phyloP scores from a whole-genome alignment of 2,888 invertebrate genomes.

The Thymelicus acteon region DNA sequence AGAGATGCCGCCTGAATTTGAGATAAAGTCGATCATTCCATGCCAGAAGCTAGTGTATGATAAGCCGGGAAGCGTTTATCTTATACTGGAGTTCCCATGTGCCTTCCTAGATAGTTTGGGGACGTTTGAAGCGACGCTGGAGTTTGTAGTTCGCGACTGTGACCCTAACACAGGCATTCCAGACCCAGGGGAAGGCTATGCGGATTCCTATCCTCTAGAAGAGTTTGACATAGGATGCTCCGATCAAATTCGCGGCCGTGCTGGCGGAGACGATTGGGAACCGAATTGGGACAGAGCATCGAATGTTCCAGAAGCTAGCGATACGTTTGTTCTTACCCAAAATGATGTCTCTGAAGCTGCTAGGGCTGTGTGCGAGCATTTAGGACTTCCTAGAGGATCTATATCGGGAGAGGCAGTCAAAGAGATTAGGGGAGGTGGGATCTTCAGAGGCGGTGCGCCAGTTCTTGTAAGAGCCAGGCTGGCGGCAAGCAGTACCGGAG shows the following conservation, averaged over 20 bases:
- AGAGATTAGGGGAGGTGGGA: conserved; percentile 85
- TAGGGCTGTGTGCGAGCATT: conserved; percentile 70
- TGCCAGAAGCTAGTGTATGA: conserved; percentile 93
- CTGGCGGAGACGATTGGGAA: conserved; percentile 73
- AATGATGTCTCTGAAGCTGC: conserved; percentile 69
- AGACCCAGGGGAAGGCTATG: conserved; percentile 97
- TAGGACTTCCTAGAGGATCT: conserved; percentile 66
- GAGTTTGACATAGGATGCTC: conserved; percentile 85
- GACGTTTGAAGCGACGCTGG: conserved; percentile 94
- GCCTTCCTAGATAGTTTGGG: conserved; percentile 88
- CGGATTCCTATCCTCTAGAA: conserved; percentile 98
- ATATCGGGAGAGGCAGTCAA: conserved; percentile 72
- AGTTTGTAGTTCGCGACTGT: conserved; percentile 98
- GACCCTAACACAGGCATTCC: conserved; percentile 97
- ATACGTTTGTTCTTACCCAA: conserved; percentile 94
- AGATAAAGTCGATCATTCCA: conserved; percentile 88
- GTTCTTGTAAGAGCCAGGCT: conserved; percentile 94
- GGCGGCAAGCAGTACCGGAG: conserved; percentile 89
- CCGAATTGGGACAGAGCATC: conserved; percentile 92
- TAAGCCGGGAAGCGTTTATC: conserved; percentile 93
- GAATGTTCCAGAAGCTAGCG: conserved; percentile 91
- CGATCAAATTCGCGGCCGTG: conserved; percentile 69
- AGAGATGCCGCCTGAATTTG: conserved; percentile 93
- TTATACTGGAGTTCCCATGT: conserved; percentile 88
- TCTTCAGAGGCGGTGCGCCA: conserved; percentile 96